Conservation (phyloP, 1,140 invertebrate genomes). For the Drosophila ercepeae region DNA sequence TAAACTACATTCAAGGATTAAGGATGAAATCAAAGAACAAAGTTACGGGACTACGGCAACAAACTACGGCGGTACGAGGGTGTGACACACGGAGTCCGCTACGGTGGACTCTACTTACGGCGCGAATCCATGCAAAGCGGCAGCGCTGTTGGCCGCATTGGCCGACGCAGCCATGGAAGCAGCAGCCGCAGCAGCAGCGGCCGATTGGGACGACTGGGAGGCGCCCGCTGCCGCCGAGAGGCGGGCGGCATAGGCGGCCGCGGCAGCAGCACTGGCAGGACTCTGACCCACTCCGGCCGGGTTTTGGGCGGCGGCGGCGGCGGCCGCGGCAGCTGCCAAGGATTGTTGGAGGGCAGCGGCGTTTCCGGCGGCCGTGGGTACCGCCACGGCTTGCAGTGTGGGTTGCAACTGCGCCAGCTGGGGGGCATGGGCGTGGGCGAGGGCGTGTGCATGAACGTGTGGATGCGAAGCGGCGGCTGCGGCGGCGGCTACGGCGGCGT, state of each 20-base stretch:
- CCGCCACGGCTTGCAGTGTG: slow-evolving; percentile 60
- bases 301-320: slow-evolving; percentile 60
- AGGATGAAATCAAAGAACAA: slow-evolving; percentile 22
- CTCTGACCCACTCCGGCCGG: slow-evolving; percentile 47
- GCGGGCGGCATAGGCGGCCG: slow-evolving; percentile 84
- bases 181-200: slow-evolving; percentile 86
- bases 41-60: slow-evolving; percentile 13
- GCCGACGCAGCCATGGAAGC: slow-evolving; percentile 86
- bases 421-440: slow-evolving; percentile 58
- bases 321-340: slow-evolving; percentile 54
- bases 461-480: slow-evolving; percentile 54
- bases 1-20: slow-evolving; percentile 32
- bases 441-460: slow-evolving; percentile 56
- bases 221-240: slow-evolving; percentile 85
- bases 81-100: slow-evolving; percentile 32
- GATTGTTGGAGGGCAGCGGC: slow-evolving; percentile 70
- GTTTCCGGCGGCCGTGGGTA: slow-evolving; percentile 61
- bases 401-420: slow-evolving; percentile 61
- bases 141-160: slow-evolving; percentile 87
- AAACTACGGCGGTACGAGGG: slow-evolving; percentile 53
- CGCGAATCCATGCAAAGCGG: slow-evolving; percentile 91
- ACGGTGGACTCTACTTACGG: slow-evolving; percentile 88
- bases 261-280: slow-evolving; percentile 64
- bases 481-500: slow-evolving; percentile 62
- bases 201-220: slow-evolving; percentile 86